These are phyloP conservation scores for Pemphigus obesinymphae DNA, from an alignment of 1,140 invertebrate genomes.

Conservation along the genomic window DNA sequence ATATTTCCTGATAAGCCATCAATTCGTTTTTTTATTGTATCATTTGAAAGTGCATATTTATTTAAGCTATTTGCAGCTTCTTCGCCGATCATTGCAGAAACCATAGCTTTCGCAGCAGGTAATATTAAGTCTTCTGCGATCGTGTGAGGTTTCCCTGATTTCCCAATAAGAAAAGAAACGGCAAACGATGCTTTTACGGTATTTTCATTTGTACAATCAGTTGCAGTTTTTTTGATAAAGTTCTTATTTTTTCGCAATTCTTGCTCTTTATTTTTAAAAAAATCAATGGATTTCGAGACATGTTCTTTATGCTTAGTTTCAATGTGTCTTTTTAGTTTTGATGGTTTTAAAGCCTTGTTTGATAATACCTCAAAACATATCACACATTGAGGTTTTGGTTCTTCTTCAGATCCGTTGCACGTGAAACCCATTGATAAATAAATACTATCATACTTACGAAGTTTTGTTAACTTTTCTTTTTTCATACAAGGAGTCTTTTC, in stretches of 20 bases:
- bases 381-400: constrained; percentile 44
- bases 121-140: constrained; percentile 51
- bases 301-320: too few relatives aligned
- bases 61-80: constrained; percentile 46
- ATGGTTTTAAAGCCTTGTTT: constrained; percentile 40
- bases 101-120: constrained; percentile 48
- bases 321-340: constrained; percentile 46
- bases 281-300: constrained; percentile 45
- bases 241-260: constrained; percentile 17
- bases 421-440: constrained; percentile 9
- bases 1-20: constrained; percentile 47
- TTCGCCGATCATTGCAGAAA: constrained; percentile 46
- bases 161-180: constrained; percentile 47
- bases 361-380: constrained; percentile 45
- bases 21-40: constrained; percentile 47
- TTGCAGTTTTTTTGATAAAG: constrained; percentile 1
- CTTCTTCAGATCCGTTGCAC: neutral
- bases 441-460: neutral
- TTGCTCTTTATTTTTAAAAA: constrained; percentile 41
- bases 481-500: too few relatives aligned
- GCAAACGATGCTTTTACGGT: constrained; percentile 47
- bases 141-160: constrained; percentile 50
- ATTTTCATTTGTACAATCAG: constrained; percentile 41
- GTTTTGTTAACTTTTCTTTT: neutral
- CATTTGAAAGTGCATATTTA: constrained; percentile 48